Evolutionary conservation across 1,140 invertebrate genomes (phyloP).

Genomic region (Trichonephila clavipes): DNA sequence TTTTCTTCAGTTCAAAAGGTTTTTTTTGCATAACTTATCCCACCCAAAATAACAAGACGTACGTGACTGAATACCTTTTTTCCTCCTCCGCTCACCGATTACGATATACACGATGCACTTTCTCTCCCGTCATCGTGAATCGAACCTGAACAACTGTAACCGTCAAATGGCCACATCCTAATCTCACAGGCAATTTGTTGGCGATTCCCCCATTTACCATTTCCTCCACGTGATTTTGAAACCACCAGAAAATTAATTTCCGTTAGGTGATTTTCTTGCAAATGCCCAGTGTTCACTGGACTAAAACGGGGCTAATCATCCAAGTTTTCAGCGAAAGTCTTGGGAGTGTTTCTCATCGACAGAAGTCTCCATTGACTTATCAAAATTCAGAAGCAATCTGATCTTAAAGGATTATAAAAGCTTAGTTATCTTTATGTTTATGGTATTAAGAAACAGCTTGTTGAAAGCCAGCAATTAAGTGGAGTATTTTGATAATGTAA

Average conservation of each 20-base stretch:
- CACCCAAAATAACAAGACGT: not conserved
- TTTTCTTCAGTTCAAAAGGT: too few relatives aligned
- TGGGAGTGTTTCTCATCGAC: not conserved
- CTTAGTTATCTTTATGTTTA: not conserved
- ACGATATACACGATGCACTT: not conserved
- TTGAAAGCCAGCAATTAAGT: not conserved
- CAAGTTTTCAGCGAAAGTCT: not conserved
- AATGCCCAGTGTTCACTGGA: not conserved
- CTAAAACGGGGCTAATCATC: not conserved
- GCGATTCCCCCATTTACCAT: not conserved
- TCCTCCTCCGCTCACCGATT: not conserved
- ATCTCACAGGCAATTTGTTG: constrained; percentile 7
- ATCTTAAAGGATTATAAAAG: not conserved
- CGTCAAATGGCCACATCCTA: not conserved
- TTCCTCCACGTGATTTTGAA: not conserved
- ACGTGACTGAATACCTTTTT: not conserved
- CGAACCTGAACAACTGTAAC: not conserved
- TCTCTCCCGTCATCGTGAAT: not conserved
- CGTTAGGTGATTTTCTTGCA: constrained; percentile 14
- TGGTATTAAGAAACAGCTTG: not conserved
- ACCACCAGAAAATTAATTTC: not conserved
- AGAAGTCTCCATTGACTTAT: not conserved
- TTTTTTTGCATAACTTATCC: not conserved
- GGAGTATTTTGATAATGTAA: not conserved
- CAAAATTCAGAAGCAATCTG: not conserved